Evolutionary conservation across 2,797 vertebrate genomes (phyloP).

Genomic region (Myotis planiceps): DNA sequence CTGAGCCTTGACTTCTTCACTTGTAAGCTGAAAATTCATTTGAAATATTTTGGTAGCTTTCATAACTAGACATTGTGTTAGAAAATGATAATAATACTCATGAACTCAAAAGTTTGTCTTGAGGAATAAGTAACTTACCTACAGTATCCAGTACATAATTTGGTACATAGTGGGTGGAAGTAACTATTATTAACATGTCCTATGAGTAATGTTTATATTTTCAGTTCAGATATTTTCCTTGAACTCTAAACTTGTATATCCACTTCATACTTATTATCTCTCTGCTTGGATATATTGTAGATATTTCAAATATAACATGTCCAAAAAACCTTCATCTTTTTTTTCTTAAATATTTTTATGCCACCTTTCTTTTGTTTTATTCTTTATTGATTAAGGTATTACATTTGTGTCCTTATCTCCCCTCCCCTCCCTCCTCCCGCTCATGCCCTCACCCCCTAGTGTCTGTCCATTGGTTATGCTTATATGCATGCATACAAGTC

Average conservation of each 20-base stretch:
- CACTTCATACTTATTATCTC: not conserved
- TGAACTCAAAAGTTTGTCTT: not conserved
- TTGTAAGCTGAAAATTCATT: not conserved
- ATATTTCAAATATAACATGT: not conserved
- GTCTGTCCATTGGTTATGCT: too few species aligned
- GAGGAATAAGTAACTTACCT: not conserved
- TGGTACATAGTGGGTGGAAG: not conserved
- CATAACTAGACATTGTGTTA: not conserved
- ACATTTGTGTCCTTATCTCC: too few species aligned
- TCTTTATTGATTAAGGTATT: too few species aligned
- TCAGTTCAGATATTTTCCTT: not conserved
- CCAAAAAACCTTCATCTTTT: not conserved
- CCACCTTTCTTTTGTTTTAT: too few species aligned
- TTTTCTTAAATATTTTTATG: not conserved
- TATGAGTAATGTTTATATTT: not conserved
- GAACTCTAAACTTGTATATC: not conserved
- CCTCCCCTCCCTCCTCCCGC: too few species aligned
- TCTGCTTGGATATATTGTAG: not conserved
- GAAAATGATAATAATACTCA: not conserved
- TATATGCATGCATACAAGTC: too few species aligned
- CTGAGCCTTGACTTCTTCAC: not conserved
- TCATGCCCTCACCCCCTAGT: too few species aligned
- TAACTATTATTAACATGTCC: not conserved
- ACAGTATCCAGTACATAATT: not conserved
- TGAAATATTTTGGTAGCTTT: not conserved